Base-by-base conservation (phyloP, 2,797 vertebrate species). In the Enteromius treurensis region DNA sequence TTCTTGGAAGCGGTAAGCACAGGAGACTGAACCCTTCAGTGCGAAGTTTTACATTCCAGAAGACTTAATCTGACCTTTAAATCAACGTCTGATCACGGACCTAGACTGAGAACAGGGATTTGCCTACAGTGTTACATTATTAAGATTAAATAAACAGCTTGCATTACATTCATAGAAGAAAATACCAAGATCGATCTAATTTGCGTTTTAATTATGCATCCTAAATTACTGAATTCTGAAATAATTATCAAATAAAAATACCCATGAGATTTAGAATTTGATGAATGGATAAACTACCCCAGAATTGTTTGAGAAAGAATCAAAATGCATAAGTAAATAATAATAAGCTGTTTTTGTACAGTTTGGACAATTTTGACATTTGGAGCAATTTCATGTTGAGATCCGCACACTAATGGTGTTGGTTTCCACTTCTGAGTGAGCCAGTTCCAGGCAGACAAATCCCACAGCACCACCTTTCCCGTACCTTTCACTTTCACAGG, bases 401-500 rank as follows among this genome's bases (percentile, higher is more conserved):
- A 60, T 37, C n/a, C 3, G 15, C 29, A n/a, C 26, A 76, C 11
- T 37, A 53, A 76, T 9, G 26, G 68, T 45, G 40, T 70, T 47
- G 26, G 14, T n/a, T 42, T 67, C 26, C 47, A 47, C 26, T 67
- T 75, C 23, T n/a, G 21, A 67, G 26, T 37, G 29, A 69, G 49
- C 70, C 70, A 80, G 76, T 37, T 74, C 45, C 73, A 86, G 75
- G 79, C 73, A 82, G 51, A 86, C n/a, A 77, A 83, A 85, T 86
- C 79, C 51, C 60, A 65, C 69, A 84, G 81, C 65, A 76, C 42
- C 69, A 19, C 74, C 64, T 84, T 83, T 74, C 49, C 71, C 68
- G 64, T 76, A 83, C 77, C 84, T 68, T 68, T 79, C 81, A 87
- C 74, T 83, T 67, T 79, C 71, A 64, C 51, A 26, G 40, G 60